Base-by-base conservation (phyloP, 2,113 vertebrate species). In the Pseudopodoces humilis region DNA sequence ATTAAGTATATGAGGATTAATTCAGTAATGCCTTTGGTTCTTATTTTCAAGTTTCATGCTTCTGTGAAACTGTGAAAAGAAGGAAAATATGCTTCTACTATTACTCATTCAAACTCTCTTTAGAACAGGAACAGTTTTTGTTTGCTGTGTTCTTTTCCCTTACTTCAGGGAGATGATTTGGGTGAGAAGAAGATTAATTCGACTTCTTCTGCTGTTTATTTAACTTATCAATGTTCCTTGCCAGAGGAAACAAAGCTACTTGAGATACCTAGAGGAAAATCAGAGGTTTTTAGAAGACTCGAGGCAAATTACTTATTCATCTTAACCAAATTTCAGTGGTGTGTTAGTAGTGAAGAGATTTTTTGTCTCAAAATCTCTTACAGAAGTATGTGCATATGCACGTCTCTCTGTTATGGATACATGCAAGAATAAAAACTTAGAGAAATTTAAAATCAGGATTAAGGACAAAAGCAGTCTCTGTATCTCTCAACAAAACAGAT, bases 51-150 rank as follows among this genome's bases (percentile, higher is more conserved):
- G 9, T 60, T 81, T 82, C 25, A 19, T 56, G 8, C 13, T 58
- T 78, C n/a, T 82, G 28, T 71, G 41, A 50, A 11, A 69, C 18
- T 33, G 11, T 65, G 30, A 27, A 46, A 96, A 63, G 75, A 94
- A 94, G 60, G 72, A 95, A 92, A 95, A 65, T 62, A 76, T 30
- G 5, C 23, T 89, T 92, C 86, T 60, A 59, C 5, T 69, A 58
- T 78, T 76, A 59, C 4, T 79, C 8, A 89, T 77, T 89, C 46
- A 90, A 95, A 80, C 44, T 55, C 68, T 55, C 41, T 94, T 91
- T 81, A 86, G 84, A 97, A 95, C 56, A 95, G n/a, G 41, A 94
- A 59, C 22, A 50, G 24, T 6, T 79, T 85, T 83, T 53, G 5
- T 82, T 89, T 90, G 18, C 31, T 27, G 15, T 62, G 20, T 55